A percentile compares a stretch with the other conserved stretches of the same genome.
phyloP scores from a whole-genome alignment of 2,113 vertebrate species.

The Heterocephalus glaber region DNA sequence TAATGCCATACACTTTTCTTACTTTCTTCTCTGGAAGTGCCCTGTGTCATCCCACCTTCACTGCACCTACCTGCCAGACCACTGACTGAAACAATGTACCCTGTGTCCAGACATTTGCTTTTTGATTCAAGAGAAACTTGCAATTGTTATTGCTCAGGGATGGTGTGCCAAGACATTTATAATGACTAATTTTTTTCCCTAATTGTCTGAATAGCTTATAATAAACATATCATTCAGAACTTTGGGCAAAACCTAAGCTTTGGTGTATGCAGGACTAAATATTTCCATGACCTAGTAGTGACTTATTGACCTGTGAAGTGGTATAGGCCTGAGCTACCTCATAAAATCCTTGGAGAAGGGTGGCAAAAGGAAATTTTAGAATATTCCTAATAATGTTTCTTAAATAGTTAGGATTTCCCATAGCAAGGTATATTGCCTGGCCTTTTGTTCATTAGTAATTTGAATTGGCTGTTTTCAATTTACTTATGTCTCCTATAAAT shows the following conservation, averaged over 20 bases:
- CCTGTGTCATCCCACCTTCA: background rate
- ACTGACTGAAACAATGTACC: background rate
- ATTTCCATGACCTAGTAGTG: background rate
- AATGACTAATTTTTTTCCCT: background rate
- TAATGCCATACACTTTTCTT: background rate
- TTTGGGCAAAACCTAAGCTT: background rate
- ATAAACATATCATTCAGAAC: background rate
- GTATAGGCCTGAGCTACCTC: background rate
- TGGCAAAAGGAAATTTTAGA: conserved; percentile 43
- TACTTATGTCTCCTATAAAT: conserved; percentile 5
- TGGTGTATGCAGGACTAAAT: background rate
- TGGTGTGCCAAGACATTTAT: background rate
- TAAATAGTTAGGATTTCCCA: conserved; percentile 20
- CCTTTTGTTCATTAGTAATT: conserved; percentile 26
- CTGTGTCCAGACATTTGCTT: background rate
- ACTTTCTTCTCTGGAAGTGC: background rate
- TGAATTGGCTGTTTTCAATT: background rate
- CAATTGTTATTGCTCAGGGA: background rate
- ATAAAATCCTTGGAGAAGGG: conserved; percentile 9
- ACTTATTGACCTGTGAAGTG: background rate
- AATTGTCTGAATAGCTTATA: background rate
- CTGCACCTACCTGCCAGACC: background rate
- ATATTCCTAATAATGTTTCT: background rate
- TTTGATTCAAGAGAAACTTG: conserved; percentile 39
- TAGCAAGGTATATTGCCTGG: background rate